A percentile compares a stretch with the other conserved stretches of the same genome.
Evolutionary conservation across 2,797 vertebrate species (phyloP).

Genomic region (Ptychadena robeensis): DNA sequence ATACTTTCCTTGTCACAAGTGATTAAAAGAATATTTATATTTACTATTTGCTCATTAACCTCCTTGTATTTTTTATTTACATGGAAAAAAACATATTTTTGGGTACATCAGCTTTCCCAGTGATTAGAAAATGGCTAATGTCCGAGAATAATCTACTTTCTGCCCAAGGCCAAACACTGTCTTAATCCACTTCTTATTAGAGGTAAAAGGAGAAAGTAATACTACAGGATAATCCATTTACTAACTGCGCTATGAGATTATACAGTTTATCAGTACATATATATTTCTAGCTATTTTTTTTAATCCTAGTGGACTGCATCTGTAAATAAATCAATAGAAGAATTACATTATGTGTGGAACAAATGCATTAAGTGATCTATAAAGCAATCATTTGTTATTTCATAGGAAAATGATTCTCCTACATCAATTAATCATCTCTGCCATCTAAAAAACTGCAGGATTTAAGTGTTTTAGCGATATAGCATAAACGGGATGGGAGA

Average conservation of each 20-base stretch:
- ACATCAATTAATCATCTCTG: slow-evolving; percentile 65
- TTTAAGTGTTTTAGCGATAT: slow-evolving; percentile 44
- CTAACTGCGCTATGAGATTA: slow-evolving; percentile 42
- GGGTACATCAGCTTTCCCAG: no score
- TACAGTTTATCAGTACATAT: slow-evolving; percentile 59
- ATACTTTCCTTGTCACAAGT: no score
- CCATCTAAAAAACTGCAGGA: slow-evolving; percentile 60
- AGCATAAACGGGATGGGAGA: slow-evolving; percentile 27
- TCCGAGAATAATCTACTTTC: background rate
- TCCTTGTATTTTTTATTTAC: no score
- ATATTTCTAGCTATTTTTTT: slow-evolving; percentile 64
- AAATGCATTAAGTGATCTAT: slow-evolving; percentile 63
- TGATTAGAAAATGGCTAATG: background rate
- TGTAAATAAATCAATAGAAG: slow-evolving; percentile 54
- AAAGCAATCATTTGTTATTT: slow-evolving; percentile 69
- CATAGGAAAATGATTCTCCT: slow-evolving; percentile 61
- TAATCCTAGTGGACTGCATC: slow-evolving; percentile 65
- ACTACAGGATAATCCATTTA: slow-evolving; percentile 61
- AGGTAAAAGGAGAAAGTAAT: slow-evolving; percentile 28
- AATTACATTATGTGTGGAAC: slow-evolving; percentile 65
- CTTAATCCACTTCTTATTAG: background rate
- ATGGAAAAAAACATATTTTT: no score
- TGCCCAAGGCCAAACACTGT: background rate
- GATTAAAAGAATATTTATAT: no score
- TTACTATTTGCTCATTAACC: no score